phyloP scores from a whole-genome alignment of 2,113 vertebrate genomes.

The Cryptotis parvus region DNA sequence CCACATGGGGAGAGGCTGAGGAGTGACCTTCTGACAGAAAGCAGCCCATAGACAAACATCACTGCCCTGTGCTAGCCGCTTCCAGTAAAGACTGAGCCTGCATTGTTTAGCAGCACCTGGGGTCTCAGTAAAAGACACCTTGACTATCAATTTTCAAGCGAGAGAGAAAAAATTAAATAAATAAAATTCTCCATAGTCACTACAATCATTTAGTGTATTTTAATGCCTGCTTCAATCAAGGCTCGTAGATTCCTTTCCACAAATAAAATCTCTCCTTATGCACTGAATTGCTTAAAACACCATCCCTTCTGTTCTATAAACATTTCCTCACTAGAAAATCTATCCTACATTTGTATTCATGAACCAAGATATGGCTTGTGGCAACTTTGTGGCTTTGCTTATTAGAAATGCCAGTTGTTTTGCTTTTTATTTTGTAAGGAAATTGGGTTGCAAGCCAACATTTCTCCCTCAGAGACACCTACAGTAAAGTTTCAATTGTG shows the following conservation, averaged over 20 bases:
- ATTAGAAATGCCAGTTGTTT: slow-evolving; percentile 58
- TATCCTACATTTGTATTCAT: slow-evolving; percentile 4
- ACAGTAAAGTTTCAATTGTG: slow-evolving; percentile 50
- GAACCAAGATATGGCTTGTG: slow-evolving; percentile 37
- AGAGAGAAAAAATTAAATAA: background rate
- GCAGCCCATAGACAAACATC: background rate
- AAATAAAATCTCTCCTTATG: background rate
- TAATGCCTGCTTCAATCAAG: background rate
- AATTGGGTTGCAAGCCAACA: slow-evolving; percentile 34
- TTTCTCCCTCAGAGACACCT: slow-evolving; percentile 23
- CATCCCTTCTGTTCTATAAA: slow-evolving; percentile 19
- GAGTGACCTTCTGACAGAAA: background rate
- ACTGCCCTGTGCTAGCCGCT: background rate
- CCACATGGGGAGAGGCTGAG: background rate
- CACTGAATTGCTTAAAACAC: slow-evolving; percentile 28
- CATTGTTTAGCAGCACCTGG: background rate
- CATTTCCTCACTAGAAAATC: slow-evolving; percentile 1
- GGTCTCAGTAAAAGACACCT: background rate
- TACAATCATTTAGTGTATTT: slow-evolving; percentile 13
- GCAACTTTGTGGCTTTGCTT: slow-evolving; percentile 25
- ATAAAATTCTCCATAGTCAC: background rate
- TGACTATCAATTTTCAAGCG: slow-evolving; percentile 43
- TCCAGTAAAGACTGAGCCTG: background rate
- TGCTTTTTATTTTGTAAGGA: slow-evolving; percentile 48
- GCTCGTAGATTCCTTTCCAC: background rate